Evolutionary conservation across 1,140 invertebrate genomes (phyloP).

Genomic region (Eumaeus atala): DNA sequence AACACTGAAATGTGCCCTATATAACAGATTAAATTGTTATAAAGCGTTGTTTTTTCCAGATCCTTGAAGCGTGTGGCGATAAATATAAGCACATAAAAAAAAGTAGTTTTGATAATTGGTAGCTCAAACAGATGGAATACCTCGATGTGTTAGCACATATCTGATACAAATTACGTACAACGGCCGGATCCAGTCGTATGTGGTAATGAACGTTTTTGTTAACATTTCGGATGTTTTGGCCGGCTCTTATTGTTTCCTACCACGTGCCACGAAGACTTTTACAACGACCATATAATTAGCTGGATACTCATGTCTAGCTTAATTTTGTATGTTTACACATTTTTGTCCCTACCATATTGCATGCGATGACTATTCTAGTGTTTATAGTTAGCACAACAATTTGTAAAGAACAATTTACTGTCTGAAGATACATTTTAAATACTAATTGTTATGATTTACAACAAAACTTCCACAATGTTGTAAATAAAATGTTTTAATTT

Average conservation of each 20-base stretch:
- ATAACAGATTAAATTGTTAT: background rate
- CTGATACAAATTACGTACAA: conserved; percentile 5
- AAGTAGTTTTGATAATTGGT: conserved; percentile 25
- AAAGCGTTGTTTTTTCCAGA: conserved; percentile 13
- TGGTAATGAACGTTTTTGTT: background rate
- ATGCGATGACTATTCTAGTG: no score
- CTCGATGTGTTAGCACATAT: conserved; percentile 23
- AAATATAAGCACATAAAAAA: conserved; percentile 20
- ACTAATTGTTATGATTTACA: no score
- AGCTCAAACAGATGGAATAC: conserved; percentile 30
- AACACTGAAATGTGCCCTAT: background rate
- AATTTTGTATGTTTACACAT: no score
- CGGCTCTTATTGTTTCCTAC: conserved; percentile 6
- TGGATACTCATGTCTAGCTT: no score
- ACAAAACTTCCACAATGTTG: no score
- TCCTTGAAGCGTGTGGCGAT: background rate
- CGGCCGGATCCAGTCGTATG: background rate
- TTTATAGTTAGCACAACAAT: no score
- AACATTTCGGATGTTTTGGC: background rate
- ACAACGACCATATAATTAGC: conserved; percentile 9
- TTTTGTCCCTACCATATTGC: no score
- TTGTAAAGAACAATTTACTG: no score
- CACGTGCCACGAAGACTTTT: background rate
- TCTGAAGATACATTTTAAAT: no score
- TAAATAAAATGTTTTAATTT: no score